phyloP scores from a whole-genome alignment of 2,888 invertebrate species.

The Lycophotia porphyrea region DNA sequence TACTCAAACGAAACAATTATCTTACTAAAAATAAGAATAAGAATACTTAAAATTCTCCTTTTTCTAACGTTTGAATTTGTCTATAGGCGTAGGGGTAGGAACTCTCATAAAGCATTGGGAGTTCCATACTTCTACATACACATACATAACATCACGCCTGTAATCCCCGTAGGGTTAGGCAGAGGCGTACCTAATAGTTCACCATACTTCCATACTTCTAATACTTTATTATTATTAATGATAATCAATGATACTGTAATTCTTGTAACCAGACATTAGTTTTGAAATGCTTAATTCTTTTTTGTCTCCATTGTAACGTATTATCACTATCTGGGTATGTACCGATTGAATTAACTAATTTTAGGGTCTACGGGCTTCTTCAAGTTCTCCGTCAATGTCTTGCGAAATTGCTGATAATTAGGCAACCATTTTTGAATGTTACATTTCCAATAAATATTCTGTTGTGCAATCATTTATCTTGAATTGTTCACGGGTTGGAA shows the following conservation, averaged over 20 bases:
- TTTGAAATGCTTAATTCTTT: not conserved
- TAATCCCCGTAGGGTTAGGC: too few species aligned
- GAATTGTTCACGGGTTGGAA: constrained; percentile 3
- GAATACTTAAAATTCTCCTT: not conserved
- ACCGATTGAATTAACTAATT: constrained; percentile 5
- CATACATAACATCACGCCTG: too few species aligned
- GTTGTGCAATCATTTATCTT: constrained; percentile 34
- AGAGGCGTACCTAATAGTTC: too few species aligned
- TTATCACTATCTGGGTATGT: not conserved
- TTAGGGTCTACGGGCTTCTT: not conserved
- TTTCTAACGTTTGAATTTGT: not conserved
- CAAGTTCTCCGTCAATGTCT: too few species aligned
- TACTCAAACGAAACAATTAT: too few species aligned
- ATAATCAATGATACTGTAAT: not conserved
- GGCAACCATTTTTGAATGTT: not conserved
- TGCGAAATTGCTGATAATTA: constrained; percentile 29
- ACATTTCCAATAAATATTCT: constrained; percentile 9
- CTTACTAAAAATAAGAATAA: too few species aligned
- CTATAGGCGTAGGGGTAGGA: not conserved
- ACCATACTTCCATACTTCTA: too few species aligned
- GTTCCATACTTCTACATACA: too few species aligned
- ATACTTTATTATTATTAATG: not conserved
- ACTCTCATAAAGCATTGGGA: not conserved
- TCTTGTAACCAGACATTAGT: not conserved
- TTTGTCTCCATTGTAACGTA: not conserved